A percentile compares a stretch with the other conserved stretches of the same genome.
These are phyloP conservation scores for Pseudoatta argentina DNA, from an alignment of 1,140 invertebrate genomes.

Conservation along the genomic window DNA sequence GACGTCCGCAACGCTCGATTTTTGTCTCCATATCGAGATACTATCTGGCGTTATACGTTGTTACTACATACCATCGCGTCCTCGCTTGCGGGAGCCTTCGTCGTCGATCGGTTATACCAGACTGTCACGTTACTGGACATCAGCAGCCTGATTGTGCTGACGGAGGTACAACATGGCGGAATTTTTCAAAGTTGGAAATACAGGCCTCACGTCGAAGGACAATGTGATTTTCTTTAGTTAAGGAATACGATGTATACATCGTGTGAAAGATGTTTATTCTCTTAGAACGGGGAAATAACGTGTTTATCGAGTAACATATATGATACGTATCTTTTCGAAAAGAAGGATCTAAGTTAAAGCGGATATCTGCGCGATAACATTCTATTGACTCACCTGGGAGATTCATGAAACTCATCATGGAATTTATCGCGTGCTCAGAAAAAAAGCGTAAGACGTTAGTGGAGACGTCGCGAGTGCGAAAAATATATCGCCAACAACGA, in stretches of 20 bases:
- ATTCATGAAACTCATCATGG: conserved; percentile 12
- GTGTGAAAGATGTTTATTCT: background rate
- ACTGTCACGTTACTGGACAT: background rate
- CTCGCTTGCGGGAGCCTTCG: conserved; percentile 31
- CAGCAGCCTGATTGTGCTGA: conserved; percentile 1
- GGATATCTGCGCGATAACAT: conserved; percentile 21
- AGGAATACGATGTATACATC: background rate
- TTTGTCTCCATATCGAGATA: conserved; percentile 57
- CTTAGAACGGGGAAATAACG: background rate
- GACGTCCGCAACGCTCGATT: conserved; percentile 66
- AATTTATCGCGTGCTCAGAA: conserved; percentile 15
- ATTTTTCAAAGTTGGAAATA: conserved; percentile 13
- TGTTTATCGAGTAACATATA: background rate
- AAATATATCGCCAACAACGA: conserved; percentile 40
- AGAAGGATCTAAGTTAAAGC: background rate
- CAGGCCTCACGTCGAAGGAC: background rate
- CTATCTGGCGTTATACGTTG: conserved; percentile 58
- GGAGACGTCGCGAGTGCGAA: background rate
- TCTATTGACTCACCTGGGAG: background rate
- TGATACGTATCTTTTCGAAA: background rate
- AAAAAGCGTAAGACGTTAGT: background rate
- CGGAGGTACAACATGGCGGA: background rate
- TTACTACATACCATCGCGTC: conserved; percentile 68
- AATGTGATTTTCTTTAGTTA: background rate
- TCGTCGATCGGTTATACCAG: background rate